These are phyloP conservation scores for Limnothrissa miodon DNA, from an alignment of 2,113 vertebrate genomes.

Conservation along the genomic window DNA sequence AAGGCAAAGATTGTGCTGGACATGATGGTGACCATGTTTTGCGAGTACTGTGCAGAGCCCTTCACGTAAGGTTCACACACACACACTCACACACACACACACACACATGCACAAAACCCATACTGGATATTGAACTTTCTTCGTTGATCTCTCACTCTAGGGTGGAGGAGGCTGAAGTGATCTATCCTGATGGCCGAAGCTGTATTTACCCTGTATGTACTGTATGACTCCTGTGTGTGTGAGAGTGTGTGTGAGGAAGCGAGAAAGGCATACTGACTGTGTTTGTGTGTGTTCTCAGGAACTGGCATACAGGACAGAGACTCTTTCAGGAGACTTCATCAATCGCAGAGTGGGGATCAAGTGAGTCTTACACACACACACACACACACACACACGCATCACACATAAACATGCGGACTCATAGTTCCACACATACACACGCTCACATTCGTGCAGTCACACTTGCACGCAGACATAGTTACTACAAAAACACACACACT, in stretches of 20 bases:
- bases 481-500: no score
- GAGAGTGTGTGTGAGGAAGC: no score
- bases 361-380: slow-evolving; percentile 63
- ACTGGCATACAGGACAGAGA: slow-evolving; percentile 90
- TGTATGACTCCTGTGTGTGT: not conserved
- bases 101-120: not conserved
- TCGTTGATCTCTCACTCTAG: slow-evolving; percentile 56
- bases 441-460: no score
- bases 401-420: no score
- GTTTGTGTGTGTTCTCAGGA: slow-evolving; percentile 62
- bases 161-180: slow-evolving; percentile 87
- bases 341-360: slow-evolving; percentile 91
- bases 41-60: slow-evolving; percentile 89
- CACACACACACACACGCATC: no score
- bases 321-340: slow-evolving; percentile 83
- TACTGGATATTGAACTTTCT: no score
- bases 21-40: slow-evolving; percentile 93
- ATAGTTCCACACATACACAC: no score
- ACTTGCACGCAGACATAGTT: no score
- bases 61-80: slow-evolving; percentile 81
- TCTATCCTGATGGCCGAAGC: slow-evolving; percentile 83
- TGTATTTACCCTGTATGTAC: slow-evolving; percentile 79
- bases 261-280: no score
- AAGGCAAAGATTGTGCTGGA: slow-evolving; percentile 96
- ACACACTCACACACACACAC: not conserved